These are phyloP conservation scores for Petrocephalus zakoni DNA, from an alignment of 2,113 vertebrate genomes.

Conservation along the genomic window DNA sequence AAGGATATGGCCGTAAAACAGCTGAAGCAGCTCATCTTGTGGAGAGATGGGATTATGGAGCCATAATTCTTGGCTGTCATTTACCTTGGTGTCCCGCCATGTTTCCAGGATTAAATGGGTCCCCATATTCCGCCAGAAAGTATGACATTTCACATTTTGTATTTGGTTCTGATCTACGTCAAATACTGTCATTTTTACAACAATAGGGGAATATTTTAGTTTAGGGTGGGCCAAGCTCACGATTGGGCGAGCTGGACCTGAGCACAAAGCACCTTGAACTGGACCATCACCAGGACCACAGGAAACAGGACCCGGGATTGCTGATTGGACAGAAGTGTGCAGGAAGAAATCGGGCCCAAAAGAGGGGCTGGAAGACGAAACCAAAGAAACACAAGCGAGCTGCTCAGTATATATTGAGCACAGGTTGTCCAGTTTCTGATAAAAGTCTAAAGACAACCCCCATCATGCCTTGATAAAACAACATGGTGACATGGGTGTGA, in stretches of 20 bases:
- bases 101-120: not conserved
- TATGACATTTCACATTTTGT: not conserved
- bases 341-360: not conserved
- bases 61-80: conserved; percentile 4
- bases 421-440: not conserved
- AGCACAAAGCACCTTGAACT: not conserved
- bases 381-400: not conserved
- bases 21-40: conserved; percentile 12
- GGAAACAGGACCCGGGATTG: not conserved
- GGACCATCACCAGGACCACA: not conserved
- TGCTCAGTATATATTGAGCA: not conserved
- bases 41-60: conserved; percentile 5
- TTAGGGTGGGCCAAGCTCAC: too few relatives aligned
- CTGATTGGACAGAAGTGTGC: not conserved
- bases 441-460: not conserved
- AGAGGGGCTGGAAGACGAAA: not conserved
- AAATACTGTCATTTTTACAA: not conserved
- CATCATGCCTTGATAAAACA: not conserved
- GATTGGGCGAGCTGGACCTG: too few relatives aligned
- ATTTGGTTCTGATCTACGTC: not conserved
- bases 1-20: not conserved
- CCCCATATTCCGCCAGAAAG: not conserved
- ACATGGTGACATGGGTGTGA: not conserved
- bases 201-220: too few relatives aligned
- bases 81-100: not conserved